phyloP scores from a whole-genome alignment of 2,888 invertebrate genomes.

The Anthrax anthrax region DNA sequence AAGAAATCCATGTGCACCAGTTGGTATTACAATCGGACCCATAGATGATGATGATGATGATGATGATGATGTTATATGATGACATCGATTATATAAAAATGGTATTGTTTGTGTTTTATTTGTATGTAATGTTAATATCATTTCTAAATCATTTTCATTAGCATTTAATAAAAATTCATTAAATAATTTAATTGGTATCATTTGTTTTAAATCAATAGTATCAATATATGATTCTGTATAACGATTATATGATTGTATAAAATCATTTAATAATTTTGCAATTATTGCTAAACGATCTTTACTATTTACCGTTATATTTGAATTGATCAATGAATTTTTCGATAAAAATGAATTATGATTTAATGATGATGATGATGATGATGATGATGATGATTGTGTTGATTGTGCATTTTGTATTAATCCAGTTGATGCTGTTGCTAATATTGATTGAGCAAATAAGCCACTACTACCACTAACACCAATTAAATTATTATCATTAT shows the following conservation, averaged over 20 bases:
- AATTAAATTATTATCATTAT: conserved; percentile 36
- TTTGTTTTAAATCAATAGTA: conserved; percentile 47
- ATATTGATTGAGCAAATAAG: not conserved
- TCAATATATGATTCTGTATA: conserved; percentile 68
- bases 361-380: no score
- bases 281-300: conserved; percentile 74
- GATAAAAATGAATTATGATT: no score
- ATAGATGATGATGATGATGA: no score
- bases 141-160: conserved; percentile 30
- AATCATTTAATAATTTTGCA: conserved; percentile 71
- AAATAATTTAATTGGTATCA: conserved; percentile 39
- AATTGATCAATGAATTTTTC: no score
- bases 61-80: conserved; percentile 26
- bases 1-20: conserved; percentile 31
- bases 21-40: no score
- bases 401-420: no score
- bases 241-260: conserved; percentile 65
- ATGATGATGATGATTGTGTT: no score
- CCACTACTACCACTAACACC: no score
- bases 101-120: conserved; percentile 32
- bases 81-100: conserved; percentile 30
- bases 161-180: conserved; percentile 46
- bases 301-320: conserved; percentile 38
- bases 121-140: conserved; percentile 29
- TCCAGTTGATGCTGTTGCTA: conserved; percentile 38